Base-by-base conservation (phyloP, 2,888 invertebrate species). In the Micoletzkya japonica region DNA sequence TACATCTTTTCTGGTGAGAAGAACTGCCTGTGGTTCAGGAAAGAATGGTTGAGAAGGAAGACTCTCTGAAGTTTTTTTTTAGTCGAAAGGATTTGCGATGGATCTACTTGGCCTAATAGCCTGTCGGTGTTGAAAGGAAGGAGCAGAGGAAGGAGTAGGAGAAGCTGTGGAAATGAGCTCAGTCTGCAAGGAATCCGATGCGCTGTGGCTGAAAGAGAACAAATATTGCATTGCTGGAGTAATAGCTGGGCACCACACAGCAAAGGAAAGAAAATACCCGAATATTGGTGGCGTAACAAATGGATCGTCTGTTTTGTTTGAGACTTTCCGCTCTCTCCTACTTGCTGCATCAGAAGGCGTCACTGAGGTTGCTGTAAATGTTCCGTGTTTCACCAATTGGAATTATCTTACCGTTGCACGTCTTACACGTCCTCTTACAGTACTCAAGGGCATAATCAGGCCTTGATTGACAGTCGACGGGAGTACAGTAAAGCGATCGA, bases 401-500 rank as follows among this genome's bases (percentile, higher is more conserved):
- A 4, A 32, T 59, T 59, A 32, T 32, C 67, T 56, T n/a, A 77
- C 77, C 75, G 39, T 68, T 64, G 71, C 80, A 80, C 3, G 72
- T 63, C 30, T 77, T 76, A 64, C 80, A 80, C 2, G 79, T 80
- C 69, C 77, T 78, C 32, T 68, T 72, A 70, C 80, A 80, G 64
- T 74, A 80, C 50, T 77, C 74, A 68, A 78, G 66, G 1, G 78
- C 74, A 49, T 80, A 80, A 24, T 77, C 77, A 0, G 80, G 80
- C 34, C 80, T 70, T n/a, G 76, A 73, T 20, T 70, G 59, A 54
- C 80, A 80, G 57, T 80, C 80, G 59, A 78, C 77, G 39, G 70
- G 63, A 72, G 79, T 79, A 70, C 80, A 80, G 54, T 79, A 80
- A 4, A 77, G 77, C 70, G 76, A 76, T 54, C 76, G 71, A 70